Evolutionary conservation across 2,113 vertebrate species (phyloP), one percentile per base, ranked within the genome.

Genomic region (Antennarius striatus): DNA sequence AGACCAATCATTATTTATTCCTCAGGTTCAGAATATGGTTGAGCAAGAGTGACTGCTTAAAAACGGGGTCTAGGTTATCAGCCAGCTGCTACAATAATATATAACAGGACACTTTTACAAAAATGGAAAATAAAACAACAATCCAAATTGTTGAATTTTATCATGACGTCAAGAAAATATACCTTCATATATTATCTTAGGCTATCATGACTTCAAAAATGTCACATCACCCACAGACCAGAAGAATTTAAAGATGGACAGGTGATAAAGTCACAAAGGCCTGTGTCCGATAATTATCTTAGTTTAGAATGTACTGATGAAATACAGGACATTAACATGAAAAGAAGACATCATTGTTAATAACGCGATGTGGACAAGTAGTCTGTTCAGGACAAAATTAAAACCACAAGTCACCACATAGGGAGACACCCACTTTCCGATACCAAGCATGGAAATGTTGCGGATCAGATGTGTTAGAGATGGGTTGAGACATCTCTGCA

Each of bases 171-270:
- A 85, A 56, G 75, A 58, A 74, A 49, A 70, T 54, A 64, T 45
- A 66, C 42, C 93, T 77, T 88, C 86, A 88, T 90, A 77, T 63
- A 81, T 85, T 80, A 87, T 90, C 91, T 90, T 86, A 85, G 85
- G 74, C 91, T 91, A 90, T 85, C 92, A 84, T 93, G 91, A 90
- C 92, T 95, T 95, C 89, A 96, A 96, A 97, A 95, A 94, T 86
- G 89, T 91, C 93, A 94, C 93, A 92, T 91, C 92, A 36, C 4
- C 32, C 32, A 36, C 92, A 89, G 91, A 91, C 88, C 79, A 78
- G 91, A 88, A 91, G 85, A 87, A 92, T 86, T 87, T 88, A 62
- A 72, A 72, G 73, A 66, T 60, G 61, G 68, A 59, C 59, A 70
- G 54, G 28, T 50, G 56, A 52, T 47, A 68, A 75, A 56, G 42